Evolutionary conservation across 35 echinoderm and acorn worm genomes (phyloP).

Genomic region (Hemicentrotus pulcherrimus): DNA sequence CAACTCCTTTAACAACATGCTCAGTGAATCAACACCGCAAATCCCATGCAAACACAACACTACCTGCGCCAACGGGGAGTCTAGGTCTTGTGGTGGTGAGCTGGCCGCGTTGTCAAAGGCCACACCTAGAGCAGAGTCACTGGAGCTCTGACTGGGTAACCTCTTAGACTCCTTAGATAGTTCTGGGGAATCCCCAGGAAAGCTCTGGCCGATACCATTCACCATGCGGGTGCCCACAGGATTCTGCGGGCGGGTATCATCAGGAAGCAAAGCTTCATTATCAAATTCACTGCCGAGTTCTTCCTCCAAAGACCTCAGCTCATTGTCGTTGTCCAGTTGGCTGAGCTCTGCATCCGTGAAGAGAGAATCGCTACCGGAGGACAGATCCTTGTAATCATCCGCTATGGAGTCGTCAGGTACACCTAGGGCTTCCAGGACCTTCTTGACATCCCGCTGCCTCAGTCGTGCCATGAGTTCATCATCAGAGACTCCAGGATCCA

Average conservation of each 20-base stretch:
- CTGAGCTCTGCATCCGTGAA: constrained; percentile 55
- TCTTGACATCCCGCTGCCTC: constrained; percentile 45
- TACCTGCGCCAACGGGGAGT: constrained; percentile 4
- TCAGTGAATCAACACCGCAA: constrained; percentile 47
- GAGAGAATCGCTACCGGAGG: constrained; percentile 10
- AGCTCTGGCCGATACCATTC: background rate
- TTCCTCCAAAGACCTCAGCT: constrained; percentile 56
- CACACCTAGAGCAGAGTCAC: constrained; percentile 36
- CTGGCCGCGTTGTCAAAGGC: background rate
- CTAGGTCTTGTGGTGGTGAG: background rate
- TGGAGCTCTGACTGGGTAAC: constrained; percentile 44
- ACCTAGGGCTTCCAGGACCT: constrained; percentile 57
- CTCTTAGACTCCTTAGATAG: background rate
- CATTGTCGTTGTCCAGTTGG: constrained; percentile 51
- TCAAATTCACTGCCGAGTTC: constrained; percentile 42
- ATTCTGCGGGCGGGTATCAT: background rate
- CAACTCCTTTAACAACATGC: constrained; percentile 21
- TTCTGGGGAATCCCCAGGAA: background rate
- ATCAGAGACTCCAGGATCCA: constrained; percentile 33
- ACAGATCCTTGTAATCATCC: constrained; percentile 43
- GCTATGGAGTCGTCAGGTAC: constrained; percentile 37
- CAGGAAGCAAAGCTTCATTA: background rate
- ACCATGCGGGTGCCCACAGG: constrained; percentile 22
- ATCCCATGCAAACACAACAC: constrained; percentile 54
- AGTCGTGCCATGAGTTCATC: constrained; percentile 46